These are phyloP conservation scores for Cydia fagiglandana DNA, from an alignment of 1,140 invertebrate genomes.

Conservation along the genomic window DNA sequence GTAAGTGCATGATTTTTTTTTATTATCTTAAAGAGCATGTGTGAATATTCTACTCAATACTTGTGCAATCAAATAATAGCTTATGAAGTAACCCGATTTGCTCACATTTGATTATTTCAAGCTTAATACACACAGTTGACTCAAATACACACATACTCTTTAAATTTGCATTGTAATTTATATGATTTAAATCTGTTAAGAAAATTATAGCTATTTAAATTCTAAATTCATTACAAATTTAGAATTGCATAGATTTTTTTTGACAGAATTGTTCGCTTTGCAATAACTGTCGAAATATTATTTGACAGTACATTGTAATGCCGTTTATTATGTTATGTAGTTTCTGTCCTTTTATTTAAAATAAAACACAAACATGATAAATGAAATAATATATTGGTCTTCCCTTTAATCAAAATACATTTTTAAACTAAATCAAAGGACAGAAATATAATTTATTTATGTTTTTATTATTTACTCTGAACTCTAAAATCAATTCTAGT, in stretches of 20 bases:
- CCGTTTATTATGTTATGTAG: background rate
- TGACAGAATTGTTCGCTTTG: constrained; percentile 1
- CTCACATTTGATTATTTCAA: background rate
- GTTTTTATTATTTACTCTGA: constrained; percentile 16
- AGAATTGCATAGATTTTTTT: background rate
- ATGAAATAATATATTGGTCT: background rate
- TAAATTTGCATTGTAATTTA: background rate
- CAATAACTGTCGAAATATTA: constrained; percentile 12
- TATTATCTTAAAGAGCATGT: constrained; percentile 28
- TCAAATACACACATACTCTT: constrained; percentile 10
- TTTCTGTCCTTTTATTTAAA: constrained; percentile 9
- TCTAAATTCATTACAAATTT: background rate
- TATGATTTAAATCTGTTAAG: background rate
- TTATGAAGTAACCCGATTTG: background rate
- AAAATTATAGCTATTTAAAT: background rate
- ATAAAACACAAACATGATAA: background rate
- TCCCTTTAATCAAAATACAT: background rate
- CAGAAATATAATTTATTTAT: constrained; percentile 19
- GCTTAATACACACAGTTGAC: background rate
- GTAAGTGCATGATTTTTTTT: constrained; percentile 42
- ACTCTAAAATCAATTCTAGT: constrained; percentile 16
- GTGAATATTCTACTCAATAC: constrained; percentile 17
- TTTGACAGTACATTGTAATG: constrained; percentile 14
- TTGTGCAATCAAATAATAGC: background rate
- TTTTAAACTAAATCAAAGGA: background rate